Base-by-base conservation (phyloP, 2,797 vertebrate genomes). In the Mallotus villosus region DNA sequence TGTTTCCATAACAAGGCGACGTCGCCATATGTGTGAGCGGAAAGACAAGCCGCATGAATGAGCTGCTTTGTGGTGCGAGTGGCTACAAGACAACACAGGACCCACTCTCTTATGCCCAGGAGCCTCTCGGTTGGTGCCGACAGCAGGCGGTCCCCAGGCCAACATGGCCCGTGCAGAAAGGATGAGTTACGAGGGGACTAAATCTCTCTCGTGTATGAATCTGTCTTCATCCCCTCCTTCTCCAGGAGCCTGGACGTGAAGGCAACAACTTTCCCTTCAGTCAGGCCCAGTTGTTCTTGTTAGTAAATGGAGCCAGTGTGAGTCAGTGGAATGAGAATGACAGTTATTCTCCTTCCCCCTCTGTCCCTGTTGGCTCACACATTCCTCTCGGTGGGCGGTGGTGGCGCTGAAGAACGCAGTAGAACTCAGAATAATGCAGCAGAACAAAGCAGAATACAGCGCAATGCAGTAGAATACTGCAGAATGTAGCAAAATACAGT, bases 321-420 rank as follows among this genome's bases (percentile, higher is more conserved):
- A 83, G 77, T 74, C 75, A 66, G 37, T 72, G 63, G 72, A 68
- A 68, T 72, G 86, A 86, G 86, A 91, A 92, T 86, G 87, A 68
- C 74, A 87, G 81, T 82, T 85, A 91, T 90, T 89, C 84, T 81
- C 78, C 70, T 70, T 22, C 84, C 85, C 90, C 85, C 85, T 82
- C 87, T 70, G 74, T 79, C 62, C 74, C 79, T 24, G 51, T 84
- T 84, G 24, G 55, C 85, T 84, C 85, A 79, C 81, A 80, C 86
- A 84, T 85, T 90, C 78, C 82, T 89, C 82, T 55, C 80, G 84
- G 58, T 73, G 79, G 79, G 75, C 0, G n/a, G 4, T 62, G 24
- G 19, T 59, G 25, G 59, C 51, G 22, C 32, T 57, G 60, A 34
- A 21, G 29, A 64, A 27, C 24, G 29, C 6, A 46, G 58, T 7